Evolutionary conservation across 2,888 invertebrate species (phyloP).

Genomic region (Meandrusa payeni): DNA sequence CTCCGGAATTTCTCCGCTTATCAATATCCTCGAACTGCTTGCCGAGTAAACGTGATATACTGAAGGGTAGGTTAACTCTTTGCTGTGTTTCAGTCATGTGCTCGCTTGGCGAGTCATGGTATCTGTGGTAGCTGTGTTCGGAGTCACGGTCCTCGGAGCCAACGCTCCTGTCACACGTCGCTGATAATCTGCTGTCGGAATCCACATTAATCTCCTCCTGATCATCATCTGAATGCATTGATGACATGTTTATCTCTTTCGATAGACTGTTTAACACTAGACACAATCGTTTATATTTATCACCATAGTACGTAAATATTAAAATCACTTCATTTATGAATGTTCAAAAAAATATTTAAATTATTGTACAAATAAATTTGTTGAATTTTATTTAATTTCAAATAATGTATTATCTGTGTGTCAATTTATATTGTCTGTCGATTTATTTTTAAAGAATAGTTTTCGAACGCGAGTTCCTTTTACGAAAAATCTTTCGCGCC

Average conservation of each 20-base stretch:
- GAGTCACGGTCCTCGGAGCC: conserved; percentile 80
- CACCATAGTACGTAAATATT: conserved; percentile 13
- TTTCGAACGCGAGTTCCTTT: conserved; percentile 35
- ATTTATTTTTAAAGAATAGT: conserved; percentile 17
- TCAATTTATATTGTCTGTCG: too few relatives aligned
- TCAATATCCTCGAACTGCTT: conserved; percentile 86
- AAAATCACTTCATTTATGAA: conserved; percentile 7
- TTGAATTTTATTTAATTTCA: too few relatives aligned
- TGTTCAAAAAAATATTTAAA: conserved; percentile 32
- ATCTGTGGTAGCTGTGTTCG: conserved; percentile 76
- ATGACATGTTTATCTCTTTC: conserved; percentile 59
- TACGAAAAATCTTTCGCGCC: conserved; percentile 52
- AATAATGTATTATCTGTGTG: conserved; percentile 7
- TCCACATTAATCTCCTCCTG: conserved; percentile 85
- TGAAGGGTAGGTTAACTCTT: conserved; percentile 85
- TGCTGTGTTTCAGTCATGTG: conserved; percentile 75
- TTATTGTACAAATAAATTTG: too few relatives aligned
- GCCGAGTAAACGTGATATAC: conserved; percentile 90
- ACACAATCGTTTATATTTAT: conserved; percentile 36
- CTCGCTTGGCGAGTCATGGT: conserved; percentile 71
- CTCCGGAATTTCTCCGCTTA: conserved; percentile 71
- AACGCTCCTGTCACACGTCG: conserved; percentile 70
- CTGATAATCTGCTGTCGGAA: conserved; percentile 83
- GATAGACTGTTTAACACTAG: conserved; percentile 43
- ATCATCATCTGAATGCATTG: conserved; percentile 82